Percentiles rank a stretch among this genome's conserved stretches.
Conservation (phyloP, 2,797 vertebrate species). For the Oreortyx pictus region DNA sequence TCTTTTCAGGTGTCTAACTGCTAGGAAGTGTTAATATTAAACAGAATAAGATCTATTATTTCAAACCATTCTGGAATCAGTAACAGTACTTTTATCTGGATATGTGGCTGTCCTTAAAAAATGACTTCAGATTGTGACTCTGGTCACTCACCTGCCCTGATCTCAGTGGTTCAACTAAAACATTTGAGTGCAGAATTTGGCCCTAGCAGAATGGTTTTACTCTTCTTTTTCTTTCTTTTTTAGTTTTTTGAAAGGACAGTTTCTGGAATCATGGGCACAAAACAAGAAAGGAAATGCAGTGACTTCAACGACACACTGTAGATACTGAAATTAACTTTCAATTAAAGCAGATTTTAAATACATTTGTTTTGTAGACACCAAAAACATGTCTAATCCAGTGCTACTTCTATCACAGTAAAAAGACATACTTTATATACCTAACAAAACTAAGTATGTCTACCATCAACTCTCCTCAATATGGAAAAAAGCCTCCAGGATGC, state of each 20-base stretch:
- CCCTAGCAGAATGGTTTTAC: neutral
- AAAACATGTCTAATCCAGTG: neutral
- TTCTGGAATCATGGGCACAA: neutral
- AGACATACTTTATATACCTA: neutral
- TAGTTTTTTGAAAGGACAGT: neutral
- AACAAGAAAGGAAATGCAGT: neutral
- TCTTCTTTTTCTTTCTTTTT: neutral
- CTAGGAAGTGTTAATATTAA: neutral
- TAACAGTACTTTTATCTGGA: neutral
- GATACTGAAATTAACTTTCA: neutral
- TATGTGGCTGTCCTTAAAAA: neutral
- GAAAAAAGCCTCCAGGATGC: neutral
- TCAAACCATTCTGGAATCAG: neutral
- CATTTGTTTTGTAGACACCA: neutral
- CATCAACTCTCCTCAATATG: neutral
- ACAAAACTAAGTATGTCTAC: no score
- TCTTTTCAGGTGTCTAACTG: neutral
- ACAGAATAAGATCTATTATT: neutral
- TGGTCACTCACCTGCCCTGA: neutral
- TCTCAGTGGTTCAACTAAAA: neutral
- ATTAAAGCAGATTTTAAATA: neutral
- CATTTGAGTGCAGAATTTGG: neutral
- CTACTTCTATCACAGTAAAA: neutral
- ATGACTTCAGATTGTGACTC: neutral
- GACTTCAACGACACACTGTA: neutral